These are phyloP conservation scores for Schrankia costaestrigalis DNA, from an alignment of 2,888 invertebrate genomes.

Conservation along the genomic window DNA sequence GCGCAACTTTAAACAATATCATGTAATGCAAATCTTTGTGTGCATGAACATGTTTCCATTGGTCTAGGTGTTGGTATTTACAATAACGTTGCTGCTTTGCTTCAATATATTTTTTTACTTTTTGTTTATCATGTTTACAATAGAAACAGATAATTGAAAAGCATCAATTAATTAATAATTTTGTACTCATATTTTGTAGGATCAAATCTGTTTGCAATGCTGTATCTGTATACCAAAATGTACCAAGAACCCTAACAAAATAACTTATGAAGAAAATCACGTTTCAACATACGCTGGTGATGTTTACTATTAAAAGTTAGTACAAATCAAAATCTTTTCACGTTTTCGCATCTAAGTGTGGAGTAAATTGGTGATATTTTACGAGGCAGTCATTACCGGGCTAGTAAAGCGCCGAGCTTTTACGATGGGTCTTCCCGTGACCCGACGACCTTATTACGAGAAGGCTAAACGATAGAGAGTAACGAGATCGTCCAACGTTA, in stretches of 20 bases:
- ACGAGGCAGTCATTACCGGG: constrained; percentile 64
- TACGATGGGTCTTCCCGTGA: constrained; percentile 65
- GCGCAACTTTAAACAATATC: too few species aligned
- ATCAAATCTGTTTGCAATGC: too few species aligned
- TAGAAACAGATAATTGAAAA: too few species aligned
- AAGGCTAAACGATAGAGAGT: constrained; percentile 39
- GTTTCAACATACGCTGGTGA: constrained; percentile 4
- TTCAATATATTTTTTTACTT: too few species aligned
- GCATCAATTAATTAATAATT: too few species aligned
- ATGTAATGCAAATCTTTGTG: too few species aligned
- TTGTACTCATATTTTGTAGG: too few species aligned
- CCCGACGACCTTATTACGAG: constrained; percentile 60
- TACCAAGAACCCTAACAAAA: background rate
- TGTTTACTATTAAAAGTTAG: constrained; percentile 27
- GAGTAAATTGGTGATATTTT: constrained; percentile 75
- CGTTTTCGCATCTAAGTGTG: constrained; percentile 54
- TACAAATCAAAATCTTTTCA: constrained; percentile 31
- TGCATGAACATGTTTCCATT: too few species aligned
- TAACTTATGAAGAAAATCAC: constrained; percentile 2
- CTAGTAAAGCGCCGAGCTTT: constrained; percentile 65
- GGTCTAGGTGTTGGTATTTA: too few species aligned
- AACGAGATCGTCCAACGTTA: constrained; percentile 28
- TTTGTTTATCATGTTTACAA: too few species aligned
- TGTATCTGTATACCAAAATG: background rate
- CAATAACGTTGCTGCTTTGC: too few species aligned